Evolutionary conservation across 2,888 invertebrate genomes (phyloP), one percentile per base, ranked within the genome.

Genomic region (Trissolcus japonicus): DNA sequence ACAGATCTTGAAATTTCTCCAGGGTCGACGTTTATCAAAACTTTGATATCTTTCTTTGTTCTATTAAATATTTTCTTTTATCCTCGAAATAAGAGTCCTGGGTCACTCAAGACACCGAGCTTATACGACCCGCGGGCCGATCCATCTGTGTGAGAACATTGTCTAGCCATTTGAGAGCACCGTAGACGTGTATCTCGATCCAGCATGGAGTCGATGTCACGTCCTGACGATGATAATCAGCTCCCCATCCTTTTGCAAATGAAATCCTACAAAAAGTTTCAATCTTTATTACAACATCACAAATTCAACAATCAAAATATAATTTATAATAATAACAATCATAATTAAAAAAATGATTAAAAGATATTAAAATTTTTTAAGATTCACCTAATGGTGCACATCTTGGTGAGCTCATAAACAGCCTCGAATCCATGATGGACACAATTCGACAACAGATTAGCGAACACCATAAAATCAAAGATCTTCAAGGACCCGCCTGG

Each of bases 371-470:
- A 25, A 25, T 21, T 21, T 21, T 1, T 21, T 21, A 25, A 25
- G 4, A 25, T 25, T 25, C 82, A 90, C 90, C 91, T 91, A 82
- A 98, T 98, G 74, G 97, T 97, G 88, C 98, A 98, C 98, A 98
- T 98, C 91, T 98, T 98, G 1, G 98, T 98, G 80, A 99, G 91
- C 90, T 98, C 98, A 86, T 97, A 98, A 25, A 98, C 98, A 16
- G 98, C 97, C 89, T 98, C 98, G 86, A 97, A 99, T 9, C 98
- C 98, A 87, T 96, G 96, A 89, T 96, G 96, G 2, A 98, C 98
- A 82, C 96, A 96, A 87, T 98, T 96, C 6, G 96, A 95, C 17
- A 96, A 90, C 79, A 97, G 90, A 89, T 95, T 94, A 55, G 96
- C 97, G 89, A 99, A 98, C 90, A 98, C 97, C 81, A 96, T 94